Base-by-base conservation (phyloP, 2,888 invertebrate species). In the Eilema caniola region DNA sequence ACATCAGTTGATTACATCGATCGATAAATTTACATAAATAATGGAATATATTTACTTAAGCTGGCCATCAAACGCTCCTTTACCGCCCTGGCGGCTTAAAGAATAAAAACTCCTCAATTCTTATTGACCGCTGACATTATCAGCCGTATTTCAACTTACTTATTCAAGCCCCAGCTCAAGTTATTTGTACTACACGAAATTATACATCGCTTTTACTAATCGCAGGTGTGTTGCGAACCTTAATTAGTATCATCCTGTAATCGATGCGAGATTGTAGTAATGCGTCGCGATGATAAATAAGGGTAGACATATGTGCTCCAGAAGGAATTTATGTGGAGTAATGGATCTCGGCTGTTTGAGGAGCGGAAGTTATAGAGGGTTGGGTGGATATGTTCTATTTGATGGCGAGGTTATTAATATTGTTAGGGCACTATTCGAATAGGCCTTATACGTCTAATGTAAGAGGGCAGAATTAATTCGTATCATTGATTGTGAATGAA, bases 231-330 rank as follows among this genome's bases (percentile, higher is more conserved):
- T 57, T 37, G 11, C 57, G 56, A 60, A 75, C 76, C 82, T 84
- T 86, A 85, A 86, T 86, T 86, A 85, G 83, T 79, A 78, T 77
- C 78, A 83, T 84, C 81, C 81, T 67, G 66, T 77, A 84, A 86
- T 86, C 86, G 82, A 86, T 84, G 79, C 37, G 76, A 77, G 74
- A 81, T 76, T 74, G 79, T 77, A 63, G 74, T 72, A 72, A 74
- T 72, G 76, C 72, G 79, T 74, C 77, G 67, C 37, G 57, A 73
- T 77, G 75, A 81, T 85, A 85, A 85, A 85, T 81, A 83, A 80
- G 73, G 75, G 79, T 75, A 62, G 68, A 64, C 66, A 64, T 64
- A 72, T 74, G 61, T 75, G 79, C 68, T 63, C 57, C 62, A 20
- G 57, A 31, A 57, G 61, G 68, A 59, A 60, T 63, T 70, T 70